Conservation (phyloP, 2,797 vertebrate genomes). For the Myotis planiceps region DNA sequence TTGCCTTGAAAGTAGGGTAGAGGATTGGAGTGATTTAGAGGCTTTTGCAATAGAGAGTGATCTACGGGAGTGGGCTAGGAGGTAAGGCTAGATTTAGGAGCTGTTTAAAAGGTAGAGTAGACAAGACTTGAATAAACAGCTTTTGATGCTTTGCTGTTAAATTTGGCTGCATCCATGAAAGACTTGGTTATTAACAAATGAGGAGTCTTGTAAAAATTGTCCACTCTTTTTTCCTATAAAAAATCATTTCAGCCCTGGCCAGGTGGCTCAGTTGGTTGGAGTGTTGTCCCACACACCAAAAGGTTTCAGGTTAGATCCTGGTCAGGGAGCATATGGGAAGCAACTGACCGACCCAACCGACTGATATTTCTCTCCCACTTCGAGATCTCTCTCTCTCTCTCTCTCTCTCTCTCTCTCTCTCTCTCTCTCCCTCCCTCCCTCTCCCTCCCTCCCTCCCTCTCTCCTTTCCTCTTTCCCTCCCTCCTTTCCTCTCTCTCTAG, state of each 20-base stretch:
- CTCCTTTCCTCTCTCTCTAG: too few relatives aligned
- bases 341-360: too few relatives aligned
- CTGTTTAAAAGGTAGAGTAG: not conserved
- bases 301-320: not conserved
- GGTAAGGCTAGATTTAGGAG: not conserved
- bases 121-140: not conserved
- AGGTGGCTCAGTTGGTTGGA: not conserved
- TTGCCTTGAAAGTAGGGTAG: not conserved
- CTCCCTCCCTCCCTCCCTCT: too few relatives aligned
- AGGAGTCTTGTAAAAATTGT: not conserved
- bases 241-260: not conserved
- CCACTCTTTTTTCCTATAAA: not conserved
- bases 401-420: too few relatives aligned
- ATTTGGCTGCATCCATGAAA: not conserved
- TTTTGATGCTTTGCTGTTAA: not conserved
- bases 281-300: not conserved
- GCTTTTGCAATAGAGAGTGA: not conserved
- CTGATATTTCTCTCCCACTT: too few relatives aligned
- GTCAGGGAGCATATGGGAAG: too few relatives aligned
- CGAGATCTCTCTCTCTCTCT: too few relatives aligned
- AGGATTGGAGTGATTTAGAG: not conserved
- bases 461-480: too few relatives aligned
- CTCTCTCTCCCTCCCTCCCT: fast-evolving
- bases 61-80: not conserved
- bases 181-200: not conserved